Evolutionary conservation across 2,113 vertebrate species (phyloP).

Genomic region (Pituophis catenifer): DNA sequence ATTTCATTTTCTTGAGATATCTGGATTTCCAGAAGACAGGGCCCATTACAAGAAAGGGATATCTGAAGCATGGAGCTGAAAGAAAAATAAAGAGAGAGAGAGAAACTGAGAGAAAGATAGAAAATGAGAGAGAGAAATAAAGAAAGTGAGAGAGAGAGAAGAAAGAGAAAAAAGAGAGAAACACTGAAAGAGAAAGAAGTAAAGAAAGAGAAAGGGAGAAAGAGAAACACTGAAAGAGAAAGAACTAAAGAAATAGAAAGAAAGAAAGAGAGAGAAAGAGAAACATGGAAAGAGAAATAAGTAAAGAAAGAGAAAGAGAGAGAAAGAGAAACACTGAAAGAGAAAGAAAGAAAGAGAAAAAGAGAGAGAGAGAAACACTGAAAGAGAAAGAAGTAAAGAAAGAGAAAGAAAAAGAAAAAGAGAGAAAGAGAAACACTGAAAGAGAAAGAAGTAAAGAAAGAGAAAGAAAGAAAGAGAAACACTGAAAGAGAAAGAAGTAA

Average conservation of each 20-base stretch:
- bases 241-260: too few relatives aligned
- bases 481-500: neutral
- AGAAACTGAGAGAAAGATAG: too few relatives aligned
- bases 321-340: neutral
- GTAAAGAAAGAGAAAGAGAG: too few relatives aligned
- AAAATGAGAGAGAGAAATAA: too few relatives aligned
- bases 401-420: neutral
- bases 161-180: neutral
- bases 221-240: neutral
- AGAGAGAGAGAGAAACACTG: neutral
- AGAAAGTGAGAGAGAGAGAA: too few relatives aligned
- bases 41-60: neutral
- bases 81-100: neutral
- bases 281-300: neutral
- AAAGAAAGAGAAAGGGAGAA: neutral
- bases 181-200: neutral
- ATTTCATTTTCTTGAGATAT: neutral
- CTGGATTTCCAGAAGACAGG: conserved; percentile 1
- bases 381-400: neutral
- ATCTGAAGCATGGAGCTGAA: neutral
- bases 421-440: too few relatives aligned
- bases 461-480: neutral
- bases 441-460: neutral
- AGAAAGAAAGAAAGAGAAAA: neutral
- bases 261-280: neutral